Evolutionary conservation across 2,888 invertebrate species (phyloP).

Genomic region (Macrosoma leucophasiata): DNA sequence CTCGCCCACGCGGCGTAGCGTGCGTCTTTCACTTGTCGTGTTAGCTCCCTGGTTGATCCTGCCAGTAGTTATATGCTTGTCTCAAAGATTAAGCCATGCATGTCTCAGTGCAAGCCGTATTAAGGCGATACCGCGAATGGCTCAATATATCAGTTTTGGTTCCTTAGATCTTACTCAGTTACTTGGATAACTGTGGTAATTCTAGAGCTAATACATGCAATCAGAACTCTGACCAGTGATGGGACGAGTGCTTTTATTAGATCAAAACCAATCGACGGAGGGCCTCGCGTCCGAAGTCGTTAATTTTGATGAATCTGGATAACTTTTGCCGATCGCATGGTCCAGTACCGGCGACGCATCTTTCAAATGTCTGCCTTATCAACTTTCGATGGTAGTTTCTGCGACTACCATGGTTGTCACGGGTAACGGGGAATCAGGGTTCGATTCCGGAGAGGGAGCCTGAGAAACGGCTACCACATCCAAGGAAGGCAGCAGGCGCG

Average conservation of each 20-base stretch:
- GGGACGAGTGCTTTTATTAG: constrained; percentile 54
- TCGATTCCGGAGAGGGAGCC: constrained; percentile 83
- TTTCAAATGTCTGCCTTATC: constrained; percentile 82
- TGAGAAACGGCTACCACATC: constrained; percentile 83
- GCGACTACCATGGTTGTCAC: constrained; percentile 81
- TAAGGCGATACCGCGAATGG: constrained; percentile 77
- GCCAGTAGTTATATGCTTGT: constrained; percentile 80
- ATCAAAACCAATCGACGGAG: constrained; percentile 60
- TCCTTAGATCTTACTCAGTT: constrained; percentile 66
- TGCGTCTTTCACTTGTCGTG: no score
- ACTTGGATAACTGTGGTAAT: constrained; percentile 78
- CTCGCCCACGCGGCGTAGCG: no score
- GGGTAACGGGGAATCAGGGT: constrained; percentile 85
- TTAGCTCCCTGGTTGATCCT: constrained; percentile 70
- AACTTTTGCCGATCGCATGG: constrained; percentile 50
- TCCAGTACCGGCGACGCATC: constrained; percentile 73
- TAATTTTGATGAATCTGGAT: constrained; percentile 63
- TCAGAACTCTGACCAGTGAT: constrained; percentile 56
- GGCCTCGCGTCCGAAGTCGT: constrained; percentile 48
- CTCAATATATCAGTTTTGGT: constrained; percentile 78
- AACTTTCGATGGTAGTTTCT: constrained; percentile 80
- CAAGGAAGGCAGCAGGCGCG: constrained; percentile 84
- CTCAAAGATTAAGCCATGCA: constrained; percentile 82
- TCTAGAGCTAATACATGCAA: constrained; percentile 81
- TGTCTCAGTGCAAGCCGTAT: constrained; percentile 77